A percentile compares a stretch with the other conserved stretches of the same genome.
Conservation (phyloP, 2,797 vertebrate genomes). For the Galagoides demidoff region DNA sequence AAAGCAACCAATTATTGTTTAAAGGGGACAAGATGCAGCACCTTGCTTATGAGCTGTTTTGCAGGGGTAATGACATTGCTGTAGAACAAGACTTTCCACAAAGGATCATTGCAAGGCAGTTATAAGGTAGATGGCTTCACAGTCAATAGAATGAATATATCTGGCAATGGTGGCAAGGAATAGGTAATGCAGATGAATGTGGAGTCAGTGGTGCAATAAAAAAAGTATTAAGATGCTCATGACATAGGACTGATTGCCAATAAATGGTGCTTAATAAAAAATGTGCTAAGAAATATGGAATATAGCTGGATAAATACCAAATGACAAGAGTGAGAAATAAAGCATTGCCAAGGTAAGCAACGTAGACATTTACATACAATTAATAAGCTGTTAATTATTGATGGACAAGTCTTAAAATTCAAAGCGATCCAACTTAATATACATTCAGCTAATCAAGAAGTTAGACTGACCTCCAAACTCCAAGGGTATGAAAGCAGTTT, state of each 20-base stretch:
- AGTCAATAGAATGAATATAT: neutral
- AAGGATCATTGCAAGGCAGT: conserved; percentile 14
- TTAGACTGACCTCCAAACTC: conserved; percentile 54
- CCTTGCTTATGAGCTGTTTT: conserved; percentile 24
- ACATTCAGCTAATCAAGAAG: conserved; percentile 62
- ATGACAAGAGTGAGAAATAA: conserved; percentile 79
- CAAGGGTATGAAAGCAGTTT: conserved; percentile 46
- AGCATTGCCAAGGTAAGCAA: conserved; percentile 74
- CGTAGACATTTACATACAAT: conserved; percentile 68
- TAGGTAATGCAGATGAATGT: neutral
- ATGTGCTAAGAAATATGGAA: conserved; percentile 65
- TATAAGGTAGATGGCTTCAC: conserved; percentile 26
- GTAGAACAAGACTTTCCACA: neutral
- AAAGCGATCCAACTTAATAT: conserved; percentile 54
- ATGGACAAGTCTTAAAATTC: conserved; percentile 68
- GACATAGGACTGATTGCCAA: neutral
- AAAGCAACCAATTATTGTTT: conserved; percentile 68
- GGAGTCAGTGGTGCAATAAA: neutral
- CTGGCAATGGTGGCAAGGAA: conserved; percentile 39
- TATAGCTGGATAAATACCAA: conserved; percentile 58
- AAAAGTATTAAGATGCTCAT: neutral
- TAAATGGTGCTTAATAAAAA: conserved; percentile 36
- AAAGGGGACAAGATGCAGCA: conserved; percentile 28
- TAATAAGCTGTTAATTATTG: conserved; percentile 78
- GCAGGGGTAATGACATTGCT: conserved; percentile 20